Percentiles rank a stretch among this genome's conserved stretches.
Evolutionary conservation across 2,113 vertebrate species (phyloP).

Genomic region (Trogon melanurus): DNA sequence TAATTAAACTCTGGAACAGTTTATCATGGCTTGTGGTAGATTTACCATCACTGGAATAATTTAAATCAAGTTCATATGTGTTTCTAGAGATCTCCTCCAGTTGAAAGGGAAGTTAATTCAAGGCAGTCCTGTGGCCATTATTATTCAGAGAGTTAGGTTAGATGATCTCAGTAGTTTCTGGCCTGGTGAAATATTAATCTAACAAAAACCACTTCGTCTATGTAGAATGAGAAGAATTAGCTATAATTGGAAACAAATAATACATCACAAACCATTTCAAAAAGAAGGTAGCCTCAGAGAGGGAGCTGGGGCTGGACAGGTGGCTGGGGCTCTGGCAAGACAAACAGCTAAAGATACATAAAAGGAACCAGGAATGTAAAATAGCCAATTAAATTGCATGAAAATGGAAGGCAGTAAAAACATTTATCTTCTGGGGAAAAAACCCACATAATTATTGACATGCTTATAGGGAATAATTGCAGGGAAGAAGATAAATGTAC

Average conservation of each 20-base stretch:
- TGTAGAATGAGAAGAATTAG: not conserved
- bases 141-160: not conserved
- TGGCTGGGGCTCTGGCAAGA: not conserved
- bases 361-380: not conserved
- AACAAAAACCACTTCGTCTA: not conserved
- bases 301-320: not conserved
- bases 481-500: not conserved
- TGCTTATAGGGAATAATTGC: not conserved
- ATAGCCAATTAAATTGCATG: not conserved
- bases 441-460: not conserved
- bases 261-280: not conserved
- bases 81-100: slow-evolving; percentile 3
- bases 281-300: not conserved
- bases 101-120: slow-evolving; percentile 35
- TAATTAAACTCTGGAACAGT: slow-evolving; percentile 62
- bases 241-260: not conserved
- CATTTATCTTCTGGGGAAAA: not conserved
- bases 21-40: not conserved
- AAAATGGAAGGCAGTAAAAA: not conserved
- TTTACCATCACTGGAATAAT: not conserved
- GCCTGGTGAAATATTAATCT: not conserved
- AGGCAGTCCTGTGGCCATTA: not conserved
- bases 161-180: slow-evolving; percentile 7
- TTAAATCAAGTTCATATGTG: slow-evolving; percentile 54
- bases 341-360: not conserved